These are phyloP conservation scores for Drosophila niveifrons DNA, from an alignment of 2,888 invertebrate species.

Conservation along the genomic window DNA sequence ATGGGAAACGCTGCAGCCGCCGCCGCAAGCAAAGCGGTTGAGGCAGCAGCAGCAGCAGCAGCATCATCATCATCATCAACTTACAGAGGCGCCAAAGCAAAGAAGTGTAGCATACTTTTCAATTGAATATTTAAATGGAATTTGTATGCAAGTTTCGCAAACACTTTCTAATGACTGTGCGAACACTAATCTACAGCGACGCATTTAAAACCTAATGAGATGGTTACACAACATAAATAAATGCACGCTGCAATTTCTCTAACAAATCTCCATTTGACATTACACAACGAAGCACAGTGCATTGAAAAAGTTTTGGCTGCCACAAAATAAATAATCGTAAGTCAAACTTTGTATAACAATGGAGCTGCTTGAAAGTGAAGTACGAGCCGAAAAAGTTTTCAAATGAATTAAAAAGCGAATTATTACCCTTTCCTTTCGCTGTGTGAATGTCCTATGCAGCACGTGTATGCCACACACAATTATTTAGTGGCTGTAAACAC, in stretches of 20 bases:
- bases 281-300: not conserved
- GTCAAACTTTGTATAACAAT: not conserved
- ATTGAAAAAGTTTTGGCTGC: not conserved
- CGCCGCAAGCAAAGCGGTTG: constrained; percentile 24
- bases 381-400: not conserved
- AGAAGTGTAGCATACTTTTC: constrained; percentile 47
- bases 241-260: too few relatives aligned
- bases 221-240: constrained; percentile 5
- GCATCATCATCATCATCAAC: not conserved
- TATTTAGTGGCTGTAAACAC: constrained; percentile 43
- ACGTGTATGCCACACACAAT: constrained; percentile 63
- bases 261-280: not conserved
- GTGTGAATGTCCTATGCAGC: constrained; percentile 28
- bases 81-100: constrained; percentile 24
- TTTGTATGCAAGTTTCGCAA: not conserved
- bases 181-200: not conserved
- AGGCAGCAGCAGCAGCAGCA: constrained; percentile 1
- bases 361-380: not conserved
- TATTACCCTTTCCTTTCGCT: not conserved
- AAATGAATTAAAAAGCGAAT: not conserved
- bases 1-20: constrained; percentile 66
- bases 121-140: constrained; percentile 25
- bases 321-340: not conserved
- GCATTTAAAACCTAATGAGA: constrained; percentile 4
- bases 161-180: constrained; percentile 2